Evolutionary conservation across 2,888 invertebrate species (phyloP), one percentile per base, ranked within the genome.

Genomic region (Ichneumon xanthorius): DNA sequence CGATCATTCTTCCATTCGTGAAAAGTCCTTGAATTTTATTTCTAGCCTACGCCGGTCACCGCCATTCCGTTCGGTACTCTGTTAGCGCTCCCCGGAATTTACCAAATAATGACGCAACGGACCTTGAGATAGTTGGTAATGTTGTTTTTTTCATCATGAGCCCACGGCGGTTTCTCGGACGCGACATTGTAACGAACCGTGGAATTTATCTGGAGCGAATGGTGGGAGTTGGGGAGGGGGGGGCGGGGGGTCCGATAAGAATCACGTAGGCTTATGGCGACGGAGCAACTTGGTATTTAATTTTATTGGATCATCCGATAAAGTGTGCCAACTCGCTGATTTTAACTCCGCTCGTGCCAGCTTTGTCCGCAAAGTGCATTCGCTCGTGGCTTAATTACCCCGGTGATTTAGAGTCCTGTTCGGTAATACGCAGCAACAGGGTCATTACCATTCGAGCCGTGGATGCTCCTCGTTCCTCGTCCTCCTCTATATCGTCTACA

Each of bases 331-430:
- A 40, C 45, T 58, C 50, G 33, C 50, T 53, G 71, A 53, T 53
- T 33, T 53, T 71, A 71, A 53, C 33, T 33, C n/a, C 33, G 33
- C 30, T 71, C n/a, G 58, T 26, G 53, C n/a, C 6, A 50, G 50
- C 19, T n/a, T 19, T 19, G 67, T 16, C 33, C 50, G 30, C 16
- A 50, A 30, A 50, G 53, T 19, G n/a, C 53, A 68, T 71, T 58
- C 58, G 40, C 22, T 72, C 40, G 72, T 37, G 71, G 65, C 80
- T 77, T 82, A 77, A 77, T 82, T 82, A 82, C 50, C 77, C 40
- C 37, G 37, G 70, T 77, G 77, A 77, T 82, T 82, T 77, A 82
- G 67, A 67, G 80, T 53, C 63, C 65, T 53, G 77, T 82, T 77
- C 45, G 58, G 70, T 71, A 77, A 82, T 70, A 77, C 82, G 19